A percentile compares a stretch with the other conserved stretches of the same genome.
Evolutionary conservation across 2,888 invertebrate species (phyloP).

Genomic region (Carcina quercana): DNA sequence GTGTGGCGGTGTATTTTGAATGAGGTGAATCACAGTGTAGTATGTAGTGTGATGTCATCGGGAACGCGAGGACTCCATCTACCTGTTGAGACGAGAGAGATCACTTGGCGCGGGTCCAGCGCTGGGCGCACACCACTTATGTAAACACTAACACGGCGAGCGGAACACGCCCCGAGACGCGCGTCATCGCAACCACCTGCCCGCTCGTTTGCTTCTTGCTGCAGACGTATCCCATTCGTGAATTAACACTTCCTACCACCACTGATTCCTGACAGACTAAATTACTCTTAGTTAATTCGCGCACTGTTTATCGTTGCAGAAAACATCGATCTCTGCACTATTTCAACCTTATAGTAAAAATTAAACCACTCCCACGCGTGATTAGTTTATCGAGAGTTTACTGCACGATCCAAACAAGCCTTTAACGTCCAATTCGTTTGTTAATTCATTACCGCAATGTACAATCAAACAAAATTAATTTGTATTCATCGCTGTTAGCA

Average conservation of each 20-base stretch:
- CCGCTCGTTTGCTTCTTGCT: conserved; percentile 28
- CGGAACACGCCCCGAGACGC: conserved; percentile 15
- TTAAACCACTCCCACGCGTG: no score
- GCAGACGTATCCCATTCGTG: no score
- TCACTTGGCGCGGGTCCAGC: conserved; percentile 57
- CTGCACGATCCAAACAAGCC: no score
- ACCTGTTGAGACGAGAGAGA: conserved; percentile 61
- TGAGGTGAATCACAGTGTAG: conserved; percentile 53
- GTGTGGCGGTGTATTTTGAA: conserved; percentile 42
- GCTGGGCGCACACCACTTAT: conserved; percentile 15
- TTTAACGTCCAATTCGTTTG: background rate
- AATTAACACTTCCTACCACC: conserved; percentile 9
- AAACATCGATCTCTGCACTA: conserved; percentile 14
- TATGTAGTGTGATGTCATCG: conserved; percentile 53
- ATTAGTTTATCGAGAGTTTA: no score
- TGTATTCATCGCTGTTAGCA: conserved; percentile 3
- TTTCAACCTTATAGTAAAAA: conserved; percentile 14
- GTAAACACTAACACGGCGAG: conserved; percentile 9
- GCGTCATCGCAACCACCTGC: no score
- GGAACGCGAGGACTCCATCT: conserved; percentile 44
- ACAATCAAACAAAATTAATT: conserved; percentile 5
- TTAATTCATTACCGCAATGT: background rate
- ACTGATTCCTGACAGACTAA: conserved; percentile 18
- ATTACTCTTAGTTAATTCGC: conserved; percentile 7
- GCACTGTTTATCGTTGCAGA: conserved; percentile 16